phyloP scores from a whole-genome alignment of 2,797 vertebrate genomes.

The Danio kyathit region DNA sequence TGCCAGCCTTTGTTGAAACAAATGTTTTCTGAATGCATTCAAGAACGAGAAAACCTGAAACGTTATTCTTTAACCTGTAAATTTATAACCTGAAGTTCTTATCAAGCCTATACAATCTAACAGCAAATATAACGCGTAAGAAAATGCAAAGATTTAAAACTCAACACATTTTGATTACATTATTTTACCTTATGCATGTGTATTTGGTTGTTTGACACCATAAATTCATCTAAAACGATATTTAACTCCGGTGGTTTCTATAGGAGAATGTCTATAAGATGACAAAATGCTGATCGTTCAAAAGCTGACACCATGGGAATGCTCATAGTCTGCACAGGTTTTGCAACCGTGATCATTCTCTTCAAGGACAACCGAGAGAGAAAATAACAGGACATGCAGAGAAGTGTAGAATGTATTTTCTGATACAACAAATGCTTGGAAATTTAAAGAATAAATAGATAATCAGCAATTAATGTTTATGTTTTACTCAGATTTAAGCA shows the following conservation, averaged over 20 bases:
- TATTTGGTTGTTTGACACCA: not conserved
- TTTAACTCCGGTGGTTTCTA: not conserved
- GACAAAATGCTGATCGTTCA: not conserved
- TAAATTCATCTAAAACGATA: not conserved
- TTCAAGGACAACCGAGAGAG: constrained; percentile 2
- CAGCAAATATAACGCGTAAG: no score
- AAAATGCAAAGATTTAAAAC: not conserved
- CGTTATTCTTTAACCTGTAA: not conserved
- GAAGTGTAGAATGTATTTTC: not conserved
- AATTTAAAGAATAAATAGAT: not conserved
- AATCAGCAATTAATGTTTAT: not conserved
- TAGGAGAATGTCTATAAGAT: not conserved
- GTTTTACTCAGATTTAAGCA: not conserved
- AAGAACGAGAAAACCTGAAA: not conserved
- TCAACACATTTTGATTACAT: not conserved
- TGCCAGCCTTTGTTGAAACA: not conserved
- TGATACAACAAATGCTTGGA: not conserved
- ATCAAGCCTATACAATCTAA: not conserved
- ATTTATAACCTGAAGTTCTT: not conserved
- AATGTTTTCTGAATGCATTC: not conserved
- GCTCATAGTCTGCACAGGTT: not conserved
- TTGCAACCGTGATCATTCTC: not conserved
- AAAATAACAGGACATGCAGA: not conserved
- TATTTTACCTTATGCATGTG: not conserved
- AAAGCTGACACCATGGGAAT: constrained; percentile 24